phyloP scores from a whole-genome alignment of 2,797 vertebrate genomes.

The Dendrocincla fuliginosa region DNA sequence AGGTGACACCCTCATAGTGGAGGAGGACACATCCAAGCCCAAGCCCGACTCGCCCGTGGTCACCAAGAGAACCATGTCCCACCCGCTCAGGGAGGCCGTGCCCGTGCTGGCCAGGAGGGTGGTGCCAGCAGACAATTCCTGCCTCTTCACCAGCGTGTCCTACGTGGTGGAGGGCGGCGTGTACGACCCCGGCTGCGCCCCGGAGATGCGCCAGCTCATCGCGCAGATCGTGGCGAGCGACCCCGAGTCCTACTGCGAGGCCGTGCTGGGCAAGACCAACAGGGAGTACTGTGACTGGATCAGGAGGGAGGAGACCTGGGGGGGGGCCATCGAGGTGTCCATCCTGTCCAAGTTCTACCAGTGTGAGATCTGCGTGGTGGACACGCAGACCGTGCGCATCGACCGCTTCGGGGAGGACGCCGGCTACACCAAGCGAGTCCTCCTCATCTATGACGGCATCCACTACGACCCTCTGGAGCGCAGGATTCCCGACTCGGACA shows the following conservation, averaged over 20 bases:
- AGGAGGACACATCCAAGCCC: constrained; percentile 90
- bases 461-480: constrained; percentile 95
- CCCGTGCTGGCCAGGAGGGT: constrained; percentile 84
- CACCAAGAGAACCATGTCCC: constrained; percentile 73
- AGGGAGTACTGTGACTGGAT: constrained; percentile 96
- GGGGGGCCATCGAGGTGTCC: constrained; percentile 96
- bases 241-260: constrained; percentile 88
- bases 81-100: constrained; percentile 61
- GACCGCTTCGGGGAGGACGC: constrained; percentile 97
- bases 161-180: constrained; percentile 95
- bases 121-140: constrained; percentile 97
- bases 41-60: constrained; percentile 75
- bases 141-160: constrained; percentile 94
- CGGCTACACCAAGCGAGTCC: constrained; percentile 88
- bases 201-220: constrained; percentile 93
- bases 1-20: constrained; percentile 97
- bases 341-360: constrained; percentile 97
- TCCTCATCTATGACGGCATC: constrained; percentile 97
- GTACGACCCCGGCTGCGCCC: constrained; percentile 86
- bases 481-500: constrained; percentile 78
- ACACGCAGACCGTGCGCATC: constrained; percentile 96
- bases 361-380: constrained; percentile 97
- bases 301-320: constrained; percentile 92
- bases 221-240: constrained; percentile 93
- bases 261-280: constrained; percentile 92